Base-by-base conservation (phyloP, 2,888 invertebrate genomes). In the Cantharis flavilabris region DNA sequence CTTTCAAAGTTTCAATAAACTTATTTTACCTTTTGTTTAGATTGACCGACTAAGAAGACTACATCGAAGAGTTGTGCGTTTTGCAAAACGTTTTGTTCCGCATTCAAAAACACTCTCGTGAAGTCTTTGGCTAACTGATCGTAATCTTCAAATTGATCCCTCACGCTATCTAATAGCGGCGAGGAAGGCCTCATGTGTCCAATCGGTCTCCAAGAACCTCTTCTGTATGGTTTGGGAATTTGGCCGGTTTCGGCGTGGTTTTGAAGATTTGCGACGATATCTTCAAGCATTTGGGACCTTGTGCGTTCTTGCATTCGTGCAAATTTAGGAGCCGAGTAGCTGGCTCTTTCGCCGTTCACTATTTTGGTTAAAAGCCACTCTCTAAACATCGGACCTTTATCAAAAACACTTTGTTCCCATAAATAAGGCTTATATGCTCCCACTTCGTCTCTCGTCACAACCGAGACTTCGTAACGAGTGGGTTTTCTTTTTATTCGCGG, bases 161-260 rank as follows among this genome's bases (percentile, higher is more conserved):
- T 91, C 63, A 97, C 97, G 5, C 97, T 97, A 88, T 98, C 97
- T 82, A 97, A 90, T 62, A 98, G 91, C 0, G 97, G 97, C 18
- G 97, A 97, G 0, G 97, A 97, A 0, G 97, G 97, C 84, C 97
- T 90, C 97, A 97, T 97, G 88, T 97, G 97, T 71, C 95, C 97
- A 81, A 97, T 97, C 13, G 97, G 97, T 84, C 97, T 92, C 97
- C 97, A 97, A 9, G 97, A 97, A 70, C 96, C 94, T 90, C 93
- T 92, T 88, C 97, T 91, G 87, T 97, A 97, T 23, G 97, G 97
- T 89, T 97, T 97, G 10, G 97, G 97, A 88, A 97, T 97, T 89
- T 97, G 97, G 78, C 97, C 97, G 65, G 97, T 97, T 89, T 97
- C 97, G 0, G 96, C 97, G 86, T 97, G 97, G 89, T 97, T 97